Evolutionary conservation across 1,140 invertebrate species (phyloP).

Genomic region (Subanguina moxae): DNA sequence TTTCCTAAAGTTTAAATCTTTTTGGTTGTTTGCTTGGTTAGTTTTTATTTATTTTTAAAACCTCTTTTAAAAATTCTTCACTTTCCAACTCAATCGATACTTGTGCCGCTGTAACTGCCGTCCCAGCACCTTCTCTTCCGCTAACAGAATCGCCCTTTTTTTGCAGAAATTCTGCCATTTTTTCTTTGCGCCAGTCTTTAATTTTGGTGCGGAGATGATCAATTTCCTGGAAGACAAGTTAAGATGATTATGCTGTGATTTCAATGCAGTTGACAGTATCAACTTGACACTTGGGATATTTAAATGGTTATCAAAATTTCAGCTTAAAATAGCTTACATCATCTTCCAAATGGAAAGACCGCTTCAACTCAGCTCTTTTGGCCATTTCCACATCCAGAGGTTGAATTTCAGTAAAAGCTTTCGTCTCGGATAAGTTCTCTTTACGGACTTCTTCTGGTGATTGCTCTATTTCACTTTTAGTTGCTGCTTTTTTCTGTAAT

Average conservation of each 20-base stretch:
- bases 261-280: too few relatives aligned
- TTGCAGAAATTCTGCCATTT: background rate
- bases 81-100: constrained; percentile 6
- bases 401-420: background rate
- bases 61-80: background rate
- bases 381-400: background rate
- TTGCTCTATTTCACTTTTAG: too few relatives aligned
- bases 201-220: background rate
- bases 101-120: too few relatives aligned
- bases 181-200: background rate
- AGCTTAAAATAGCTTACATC: background rate
- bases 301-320: too few relatives aligned
- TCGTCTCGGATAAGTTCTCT: background rate
- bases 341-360: constrained; percentile 15
- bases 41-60: background rate
- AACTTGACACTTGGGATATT: too few relatives aligned
- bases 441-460: background rate
- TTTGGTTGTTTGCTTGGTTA: background rate
- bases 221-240: background rate
- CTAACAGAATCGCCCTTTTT: background rate
- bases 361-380: constrained; percentile 11
- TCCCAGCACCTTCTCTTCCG: background rate
- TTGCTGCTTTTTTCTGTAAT: background rate
- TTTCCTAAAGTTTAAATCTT: constrained; percentile 3
- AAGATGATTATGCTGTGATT: background rate